Conservation (phyloP, 2,888 invertebrate genomes). For the Spilosoma lubricipeda region DNA sequence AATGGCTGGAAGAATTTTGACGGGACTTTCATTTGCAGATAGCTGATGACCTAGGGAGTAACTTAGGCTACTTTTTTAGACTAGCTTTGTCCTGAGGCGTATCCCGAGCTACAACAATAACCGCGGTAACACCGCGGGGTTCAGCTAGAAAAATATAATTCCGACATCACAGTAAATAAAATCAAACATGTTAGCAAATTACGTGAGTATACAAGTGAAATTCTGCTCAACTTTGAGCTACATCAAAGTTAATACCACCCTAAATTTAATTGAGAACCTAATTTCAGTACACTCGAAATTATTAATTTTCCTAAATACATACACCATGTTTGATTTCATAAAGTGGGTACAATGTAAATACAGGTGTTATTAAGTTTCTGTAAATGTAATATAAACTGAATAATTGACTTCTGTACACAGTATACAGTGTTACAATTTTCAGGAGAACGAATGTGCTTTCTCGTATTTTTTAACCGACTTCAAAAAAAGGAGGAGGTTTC, state of each 20-base stretch:
- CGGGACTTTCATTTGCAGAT: too few relatives aligned
- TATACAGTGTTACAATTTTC: background rate
- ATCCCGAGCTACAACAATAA: too few relatives aligned
- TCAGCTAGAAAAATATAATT: background rate
- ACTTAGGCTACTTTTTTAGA: too few relatives aligned
- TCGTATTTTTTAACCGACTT: too few relatives aligned
- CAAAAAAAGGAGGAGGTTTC: too few relatives aligned
- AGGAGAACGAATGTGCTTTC: too few relatives aligned
- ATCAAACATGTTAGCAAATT: background rate
- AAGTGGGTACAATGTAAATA: background rate
- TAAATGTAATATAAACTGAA: background rate
- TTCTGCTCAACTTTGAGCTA: background rate
- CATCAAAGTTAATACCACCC: background rate
- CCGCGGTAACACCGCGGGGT: too few relatives aligned
- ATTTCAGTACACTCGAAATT: background rate
- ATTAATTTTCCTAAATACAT: conserved; percentile 3
- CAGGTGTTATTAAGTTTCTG: background rate
- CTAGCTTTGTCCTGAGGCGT: too few relatives aligned
- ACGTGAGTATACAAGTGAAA: background rate
- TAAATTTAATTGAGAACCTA: conserved; percentile 2
- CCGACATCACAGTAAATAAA: background rate
- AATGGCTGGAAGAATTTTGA: too few relatives aligned
- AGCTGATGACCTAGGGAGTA: too few relatives aligned
- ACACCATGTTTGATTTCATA: background rate
- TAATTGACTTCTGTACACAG: background rate